These are phyloP conservation scores for Diadromus collaris DNA, from an alignment of 2,888 invertebrate genomes.

Conservation along the genomic window DNA sequence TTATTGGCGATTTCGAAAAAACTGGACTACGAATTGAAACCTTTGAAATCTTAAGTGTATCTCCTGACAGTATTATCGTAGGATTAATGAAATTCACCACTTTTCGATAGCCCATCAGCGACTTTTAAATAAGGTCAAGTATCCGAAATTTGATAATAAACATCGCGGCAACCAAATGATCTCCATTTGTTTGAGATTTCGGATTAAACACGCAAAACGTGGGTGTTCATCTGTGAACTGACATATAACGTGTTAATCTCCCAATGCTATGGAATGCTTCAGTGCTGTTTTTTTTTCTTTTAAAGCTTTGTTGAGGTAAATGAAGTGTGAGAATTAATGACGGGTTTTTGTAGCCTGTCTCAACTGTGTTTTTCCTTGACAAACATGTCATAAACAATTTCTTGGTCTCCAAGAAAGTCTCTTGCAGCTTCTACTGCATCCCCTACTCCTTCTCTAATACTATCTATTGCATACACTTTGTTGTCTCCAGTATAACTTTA, in stretches of 20 bases:
- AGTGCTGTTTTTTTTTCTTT: not conserved
- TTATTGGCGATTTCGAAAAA: not conserved
- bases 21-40: not conserved
- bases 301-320: not conserved
- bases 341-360: too few species aligned
- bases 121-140: too few species aligned
- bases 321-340: not conserved
- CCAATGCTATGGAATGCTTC: not conserved
- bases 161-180: not conserved
- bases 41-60: not conserved
- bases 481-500: constrained; percentile 23
- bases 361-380: not conserved
- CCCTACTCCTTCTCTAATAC: not conserved
- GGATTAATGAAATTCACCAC: not conserved
- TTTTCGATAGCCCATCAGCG: not conserved
- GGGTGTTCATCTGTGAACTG: not conserved
- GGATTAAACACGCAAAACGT: not conserved
- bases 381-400: not conserved
- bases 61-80: not conserved
- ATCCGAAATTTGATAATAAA: not conserved
- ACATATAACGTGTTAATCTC: not conserved
- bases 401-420: not conserved
- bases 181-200: not conserved
- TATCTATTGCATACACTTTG: not conserved
- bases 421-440: not conserved